These are phyloP conservation scores for Ascidia mentula DNA, from an alignment of 23 tunicate species.

Conservation along the genomic window DNA sequence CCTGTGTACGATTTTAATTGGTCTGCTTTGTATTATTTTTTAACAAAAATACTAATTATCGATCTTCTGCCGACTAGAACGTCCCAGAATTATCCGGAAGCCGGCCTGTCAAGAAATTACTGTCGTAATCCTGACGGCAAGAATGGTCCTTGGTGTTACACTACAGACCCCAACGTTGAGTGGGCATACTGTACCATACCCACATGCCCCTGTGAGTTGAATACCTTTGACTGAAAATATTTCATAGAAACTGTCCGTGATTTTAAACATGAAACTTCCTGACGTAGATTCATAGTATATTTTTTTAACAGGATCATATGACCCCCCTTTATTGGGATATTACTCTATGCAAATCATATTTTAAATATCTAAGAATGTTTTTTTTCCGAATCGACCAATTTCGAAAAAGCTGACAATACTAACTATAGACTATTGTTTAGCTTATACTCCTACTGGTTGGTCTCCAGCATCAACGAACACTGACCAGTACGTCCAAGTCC, in stretches of 20 bases:
- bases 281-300: too few relatives aligned
- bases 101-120: constrained; percentile 57
- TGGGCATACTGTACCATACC: constrained; percentile 73
- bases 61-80: constrained; percentile 32
- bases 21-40: too few relatives aligned
- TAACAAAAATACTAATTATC: too few relatives aligned
- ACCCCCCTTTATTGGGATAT: too few relatives aligned
- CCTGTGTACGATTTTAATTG: too few relatives aligned
- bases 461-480: constrained; percentile 35
- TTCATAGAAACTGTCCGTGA: too few relatives aligned
- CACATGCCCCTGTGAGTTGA: constrained; percentile 70
- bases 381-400: too few relatives aligned
- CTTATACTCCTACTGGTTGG: constrained; percentile 84
- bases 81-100: constrained; percentile 65
- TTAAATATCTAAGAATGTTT: too few relatives aligned
- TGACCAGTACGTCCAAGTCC: constrained; percentile 75
- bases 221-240: background rate
- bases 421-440: constrained; percentile 37
- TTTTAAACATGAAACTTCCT: too few relatives aligned
- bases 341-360: too few relatives aligned
- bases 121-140: constrained; percentile 84
- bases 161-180: constrained; percentile 53
- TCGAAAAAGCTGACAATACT: too few relatives aligned
- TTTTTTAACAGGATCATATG: too few relatives aligned
- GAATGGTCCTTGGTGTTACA: constrained; percentile 88